phyloP scores from a whole-genome alignment of 2,888 invertebrate genomes.

The Amblyjoppa proteus region DNA sequence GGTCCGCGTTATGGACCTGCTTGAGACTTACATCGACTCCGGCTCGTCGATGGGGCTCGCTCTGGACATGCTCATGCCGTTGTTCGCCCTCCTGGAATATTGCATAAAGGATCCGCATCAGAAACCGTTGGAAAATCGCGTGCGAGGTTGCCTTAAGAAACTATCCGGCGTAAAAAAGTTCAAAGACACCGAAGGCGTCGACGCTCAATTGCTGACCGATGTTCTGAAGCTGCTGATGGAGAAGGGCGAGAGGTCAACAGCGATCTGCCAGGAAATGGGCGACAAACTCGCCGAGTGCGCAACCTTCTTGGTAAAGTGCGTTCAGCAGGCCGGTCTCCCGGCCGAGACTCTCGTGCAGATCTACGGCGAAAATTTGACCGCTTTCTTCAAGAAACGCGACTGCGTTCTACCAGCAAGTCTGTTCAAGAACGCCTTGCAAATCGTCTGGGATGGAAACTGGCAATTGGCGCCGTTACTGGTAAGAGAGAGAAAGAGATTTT shows the following conservation, averaged over 20 bases:
- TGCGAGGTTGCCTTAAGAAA: conserved; percentile 88
- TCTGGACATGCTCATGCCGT: conserved; percentile 89
- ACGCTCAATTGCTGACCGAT: conserved; percentile 86
- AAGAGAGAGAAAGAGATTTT: conserved; percentile 38
- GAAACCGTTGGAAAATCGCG: conserved; percentile 88
- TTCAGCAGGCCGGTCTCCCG: conserved; percentile 84
- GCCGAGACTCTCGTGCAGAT: conserved; percentile 85
- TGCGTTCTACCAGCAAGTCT: conserved; percentile 89
- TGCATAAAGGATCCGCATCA: conserved; percentile 90
- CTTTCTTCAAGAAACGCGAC: conserved; percentile 88
- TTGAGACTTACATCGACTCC: conserved; percentile 91
- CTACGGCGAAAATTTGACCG: conserved; percentile 86
- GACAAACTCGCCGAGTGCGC: conserved; percentile 89
- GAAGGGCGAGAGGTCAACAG: conserved; percentile 88
- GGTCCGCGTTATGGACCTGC: conserved; percentile 90
- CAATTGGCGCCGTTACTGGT: conserved; percentile 87
- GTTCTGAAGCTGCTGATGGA: conserved; percentile 86
- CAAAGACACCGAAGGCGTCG: conserved; percentile 86
- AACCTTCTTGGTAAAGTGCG: conserved; percentile 88
- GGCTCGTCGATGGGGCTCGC: conserved; percentile 89
- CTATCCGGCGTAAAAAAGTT: conserved; percentile 88
- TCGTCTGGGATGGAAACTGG: conserved; percentile 89
- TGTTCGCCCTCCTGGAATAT: conserved; percentile 90
- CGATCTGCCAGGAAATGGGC: conserved; percentile 89
- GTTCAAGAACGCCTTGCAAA: conserved; percentile 88